Conservation (phyloP, 2,888 invertebrate genomes). For the Papilio demoleus region DNA sequence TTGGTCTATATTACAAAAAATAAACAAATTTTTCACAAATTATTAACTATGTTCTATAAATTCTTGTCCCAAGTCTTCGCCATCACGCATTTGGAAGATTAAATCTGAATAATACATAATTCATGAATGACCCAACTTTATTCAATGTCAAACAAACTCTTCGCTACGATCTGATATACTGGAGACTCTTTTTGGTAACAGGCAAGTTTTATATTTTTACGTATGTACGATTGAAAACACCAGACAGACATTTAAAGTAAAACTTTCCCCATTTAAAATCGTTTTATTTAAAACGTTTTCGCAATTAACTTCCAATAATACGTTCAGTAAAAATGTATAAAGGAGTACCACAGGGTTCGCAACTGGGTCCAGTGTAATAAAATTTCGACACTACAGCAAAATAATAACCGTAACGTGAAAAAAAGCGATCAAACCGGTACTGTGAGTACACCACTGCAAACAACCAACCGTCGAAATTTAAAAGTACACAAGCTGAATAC, state of each 20-base stretch:
- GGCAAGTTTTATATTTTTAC: not conserved
- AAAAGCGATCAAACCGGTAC: constrained; percentile 32
- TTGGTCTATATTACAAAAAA: not conserved
- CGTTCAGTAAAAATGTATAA: not conserved
- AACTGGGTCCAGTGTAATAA: not conserved
- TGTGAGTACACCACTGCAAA: constrained; percentile 17
- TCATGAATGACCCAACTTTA: constrained; percentile 17
- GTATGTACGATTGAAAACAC: not conserved
- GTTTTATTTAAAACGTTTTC: not conserved
- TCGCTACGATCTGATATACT: not conserved
- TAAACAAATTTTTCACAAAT: not conserved
- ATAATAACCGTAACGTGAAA: constrained; percentile 23
- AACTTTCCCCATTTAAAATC: not conserved
- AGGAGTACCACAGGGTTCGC: constrained; percentile 10
- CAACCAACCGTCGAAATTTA: constrained; percentile 35
- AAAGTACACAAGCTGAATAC: constrained; percentile 16
- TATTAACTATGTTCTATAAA: not conserved
- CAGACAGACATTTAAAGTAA: not conserved
- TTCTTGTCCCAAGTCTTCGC: not conserved
- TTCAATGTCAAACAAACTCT: constrained; percentile 5
- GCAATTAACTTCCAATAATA: not conserved
- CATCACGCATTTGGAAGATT: not conserved
- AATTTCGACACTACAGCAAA: constrained; percentile 24
- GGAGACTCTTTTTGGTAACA: not conserved
- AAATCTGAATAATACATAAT: constrained; percentile 23